These are phyloP conservation scores for Pterois miles DNA, from an alignment of 2,797 vertebrate species.

Conservation along the genomic window DNA sequence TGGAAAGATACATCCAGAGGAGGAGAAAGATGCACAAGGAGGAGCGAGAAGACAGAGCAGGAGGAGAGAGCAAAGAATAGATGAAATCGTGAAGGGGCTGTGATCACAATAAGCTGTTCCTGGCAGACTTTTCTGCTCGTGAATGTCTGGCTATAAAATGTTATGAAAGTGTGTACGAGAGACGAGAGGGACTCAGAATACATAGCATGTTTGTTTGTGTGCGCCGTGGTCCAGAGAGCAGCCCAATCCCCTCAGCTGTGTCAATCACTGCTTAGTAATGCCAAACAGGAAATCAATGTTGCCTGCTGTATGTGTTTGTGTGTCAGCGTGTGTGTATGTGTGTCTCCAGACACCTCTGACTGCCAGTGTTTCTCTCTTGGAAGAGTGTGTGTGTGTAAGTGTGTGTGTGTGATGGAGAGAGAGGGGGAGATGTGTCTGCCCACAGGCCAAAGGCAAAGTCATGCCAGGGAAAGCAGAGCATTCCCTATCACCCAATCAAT, in stretches of 20 bases:
- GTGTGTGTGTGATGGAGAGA: not conserved
- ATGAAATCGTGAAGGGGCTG: slow-evolving; percentile 26
- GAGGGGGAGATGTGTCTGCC: slow-evolving; percentile 32
- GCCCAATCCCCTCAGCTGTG: slow-evolving; percentile 61
- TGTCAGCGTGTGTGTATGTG: slow-evolving; percentile 20
- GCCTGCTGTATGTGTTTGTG: slow-evolving; percentile 48
- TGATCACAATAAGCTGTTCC: slow-evolving; percentile 26
- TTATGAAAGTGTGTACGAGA: slow-evolving; percentile 19
- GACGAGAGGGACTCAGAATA: slow-evolving; percentile 8
- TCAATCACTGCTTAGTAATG: slow-evolving; percentile 66
- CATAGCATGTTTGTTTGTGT: slow-evolving; percentile 53
- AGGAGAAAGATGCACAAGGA: slow-evolving; percentile 20
- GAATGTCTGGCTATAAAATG: slow-evolving; percentile 36
- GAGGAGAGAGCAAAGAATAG: slow-evolving; percentile 6
- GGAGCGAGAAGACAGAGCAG: slow-evolving; percentile 23
- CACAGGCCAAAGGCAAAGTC: slow-evolving; percentile 60
- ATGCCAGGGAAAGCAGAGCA: slow-evolving; percentile 62
- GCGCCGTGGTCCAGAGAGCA: slow-evolving; percentile 56
- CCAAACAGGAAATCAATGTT: slow-evolving; percentile 79
- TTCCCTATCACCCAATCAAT: slow-evolving; percentile 67
- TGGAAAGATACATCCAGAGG: slow-evolving; percentile 4
- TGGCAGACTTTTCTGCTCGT: slow-evolving; percentile 4
- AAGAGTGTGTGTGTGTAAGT: slow-evolving; percentile 21
- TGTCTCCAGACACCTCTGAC: slow-evolving; percentile 62
- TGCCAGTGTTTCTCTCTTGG: slow-evolving; percentile 55